Conservation (phyloP, 1,140 invertebrate genomes). For the Araneus ventricosus region DNA sequence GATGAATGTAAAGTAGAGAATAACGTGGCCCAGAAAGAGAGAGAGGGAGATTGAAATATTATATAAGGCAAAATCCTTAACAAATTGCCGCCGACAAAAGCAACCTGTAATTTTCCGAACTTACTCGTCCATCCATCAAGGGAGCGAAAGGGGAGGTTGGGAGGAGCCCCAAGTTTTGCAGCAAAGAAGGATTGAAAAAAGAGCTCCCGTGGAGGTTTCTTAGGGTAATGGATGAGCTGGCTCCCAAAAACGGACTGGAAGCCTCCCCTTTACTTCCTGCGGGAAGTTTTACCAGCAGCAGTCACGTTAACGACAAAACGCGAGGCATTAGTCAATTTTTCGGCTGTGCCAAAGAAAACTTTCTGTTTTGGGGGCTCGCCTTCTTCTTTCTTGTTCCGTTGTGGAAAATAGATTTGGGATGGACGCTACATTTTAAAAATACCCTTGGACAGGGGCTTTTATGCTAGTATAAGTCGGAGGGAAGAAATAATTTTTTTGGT, state of each 20-base stretch:
- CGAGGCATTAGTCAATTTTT: neutral
- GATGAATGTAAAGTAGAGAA: slow-evolving; percentile 3
- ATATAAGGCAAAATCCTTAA: slow-evolving; percentile 18
- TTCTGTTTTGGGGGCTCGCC: neutral
- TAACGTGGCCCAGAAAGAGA: neutral
- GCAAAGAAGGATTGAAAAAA: neutral
- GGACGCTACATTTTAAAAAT: neutral
- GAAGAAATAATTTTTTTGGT: too few relatives aligned
- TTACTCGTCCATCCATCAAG: slow-evolving; percentile 42
- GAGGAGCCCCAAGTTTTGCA: neutral
- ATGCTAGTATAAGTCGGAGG: too few relatives aligned
- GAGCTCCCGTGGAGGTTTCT: neutral
- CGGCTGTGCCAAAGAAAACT: neutral
- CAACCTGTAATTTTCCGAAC: slow-evolving; percentile 49
- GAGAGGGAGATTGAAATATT: slow-evolving; percentile 27
- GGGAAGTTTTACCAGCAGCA: neutral
- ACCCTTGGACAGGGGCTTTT: neutral
- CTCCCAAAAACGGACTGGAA: neutral
- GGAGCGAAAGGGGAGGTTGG: neutral
- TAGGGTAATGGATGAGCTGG: slow-evolving; percentile 14
- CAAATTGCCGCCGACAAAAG: slow-evolving; percentile 30
- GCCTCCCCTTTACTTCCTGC: neutral
- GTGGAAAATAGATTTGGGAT: neutral
- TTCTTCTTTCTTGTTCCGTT: neutral
- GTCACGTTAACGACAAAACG: neutral